Conservation (phyloP, 2,797 vertebrate genomes). For the Coregonus ussuriensis region DNA sequence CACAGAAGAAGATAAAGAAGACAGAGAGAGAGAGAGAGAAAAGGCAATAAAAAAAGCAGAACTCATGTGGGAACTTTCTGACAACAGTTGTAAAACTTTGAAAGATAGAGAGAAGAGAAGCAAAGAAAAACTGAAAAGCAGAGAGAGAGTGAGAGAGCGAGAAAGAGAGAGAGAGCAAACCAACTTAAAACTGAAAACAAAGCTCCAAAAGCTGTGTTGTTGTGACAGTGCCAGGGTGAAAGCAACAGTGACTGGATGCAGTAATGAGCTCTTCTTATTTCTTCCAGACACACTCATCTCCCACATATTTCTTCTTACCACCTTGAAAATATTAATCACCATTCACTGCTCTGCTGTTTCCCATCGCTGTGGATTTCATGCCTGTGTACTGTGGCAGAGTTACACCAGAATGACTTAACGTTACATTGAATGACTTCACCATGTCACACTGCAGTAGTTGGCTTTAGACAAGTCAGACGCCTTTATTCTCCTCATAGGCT, state of each 20-base stretch:
- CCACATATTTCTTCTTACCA: constrained; percentile 45
- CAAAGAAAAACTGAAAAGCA: constrained; percentile 19
- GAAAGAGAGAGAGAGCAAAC: constrained; percentile 5
- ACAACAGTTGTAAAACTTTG: constrained; percentile 62
- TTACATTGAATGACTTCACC: constrained; percentile 17
- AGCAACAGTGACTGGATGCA: constrained; percentile 53
- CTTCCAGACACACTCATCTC: constrained; percentile 43
- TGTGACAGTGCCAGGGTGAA: constrained; percentile 55
- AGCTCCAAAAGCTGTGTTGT: constrained; percentile 26
- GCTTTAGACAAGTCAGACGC: no score
- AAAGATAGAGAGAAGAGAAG: constrained; percentile 48
- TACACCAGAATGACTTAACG: neutral
- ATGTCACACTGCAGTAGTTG: constrained; percentile 7
- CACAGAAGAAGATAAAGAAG: constrained; percentile 44
- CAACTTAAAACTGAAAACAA: constrained; percentile 7
- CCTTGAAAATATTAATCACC: constrained; percentile 57
- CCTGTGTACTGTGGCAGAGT: constrained; percentile 27
- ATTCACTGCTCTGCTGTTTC: constrained; percentile 45
- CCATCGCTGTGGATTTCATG: constrained; percentile 27
- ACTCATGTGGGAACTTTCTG: constrained; percentile 69
- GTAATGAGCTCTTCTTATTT: constrained; percentile 58
- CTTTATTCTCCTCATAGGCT: no score
- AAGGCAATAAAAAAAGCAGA: constrained; percentile 40
- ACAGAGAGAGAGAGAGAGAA: constrained; percentile 15
- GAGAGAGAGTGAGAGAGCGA: constrained; percentile 10